phyloP scores from a whole-genome alignment of 1,140 invertebrate genomes.

The Cylas formicarius region DNA sequence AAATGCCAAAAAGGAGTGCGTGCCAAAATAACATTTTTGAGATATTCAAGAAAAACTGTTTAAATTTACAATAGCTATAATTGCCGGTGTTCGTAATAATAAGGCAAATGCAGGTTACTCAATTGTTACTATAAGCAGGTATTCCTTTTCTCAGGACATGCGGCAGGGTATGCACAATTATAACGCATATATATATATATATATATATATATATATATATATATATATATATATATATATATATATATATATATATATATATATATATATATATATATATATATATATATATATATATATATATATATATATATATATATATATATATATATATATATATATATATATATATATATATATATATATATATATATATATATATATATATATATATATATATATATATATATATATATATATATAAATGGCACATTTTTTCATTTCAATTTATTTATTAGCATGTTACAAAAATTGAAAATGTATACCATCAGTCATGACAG shows the following conservation, averaged over 20 bases:
- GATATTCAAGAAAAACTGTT: too few relatives aligned
- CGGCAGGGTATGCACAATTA: not conserved
- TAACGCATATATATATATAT: not conserved
- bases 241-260: slow-evolving; percentile 3
- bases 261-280: slow-evolving; percentile 9
- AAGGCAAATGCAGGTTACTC: too few relatives aligned
- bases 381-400: slow-evolving; percentile 12
- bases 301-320: slow-evolving; percentile 13
- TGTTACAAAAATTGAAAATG: slow-evolving; percentile 1
- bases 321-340: slow-evolving; percentile 12
- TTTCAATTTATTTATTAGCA: slow-evolving; percentile 6
- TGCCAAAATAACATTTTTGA: too few relatives aligned
- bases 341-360: slow-evolving; percentile 13
- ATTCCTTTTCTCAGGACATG: too few relatives aligned
- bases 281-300: slow-evolving; percentile 9
- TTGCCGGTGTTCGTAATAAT: too few relatives aligned
- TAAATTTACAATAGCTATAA: too few relatives aligned
- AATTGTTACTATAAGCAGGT: too few relatives aligned
- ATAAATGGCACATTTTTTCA: slow-evolving; percentile 7
- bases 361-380: slow-evolving; percentile 12
- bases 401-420: slow-evolving; percentile 12
- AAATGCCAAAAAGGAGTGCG: too few relatives aligned
- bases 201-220: slow-evolving; percentile 5
- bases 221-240: slow-evolving; percentile 7
- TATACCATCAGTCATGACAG: not conserved